Evolutionary conservation across 2,113 vertebrate genomes (phyloP), one percentile per base, ranked within the genome.

Genomic region (Anoplopoma fimbria): DNA sequence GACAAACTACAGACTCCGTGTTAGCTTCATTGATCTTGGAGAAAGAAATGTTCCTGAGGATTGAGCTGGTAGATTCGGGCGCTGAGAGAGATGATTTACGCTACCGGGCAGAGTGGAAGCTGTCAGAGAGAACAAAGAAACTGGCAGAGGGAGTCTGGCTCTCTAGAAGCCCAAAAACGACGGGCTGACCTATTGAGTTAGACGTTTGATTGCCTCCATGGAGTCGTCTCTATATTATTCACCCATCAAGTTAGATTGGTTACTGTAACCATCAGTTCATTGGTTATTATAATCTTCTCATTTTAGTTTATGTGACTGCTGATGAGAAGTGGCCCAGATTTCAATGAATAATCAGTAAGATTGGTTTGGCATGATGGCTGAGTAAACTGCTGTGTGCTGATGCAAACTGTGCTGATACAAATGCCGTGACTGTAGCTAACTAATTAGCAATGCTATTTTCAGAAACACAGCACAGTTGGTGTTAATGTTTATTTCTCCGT

Each of bases 81-180:
- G 58, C 87, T 19, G 89, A 89, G 33, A 75, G 57, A n/a, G 87
- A 87, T 19, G 91, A 94, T 38, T 79, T 78, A 27, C 82, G 86
- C n/a, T 95, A 91, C 77, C 33, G 88, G 63, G 93, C 93, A 29
- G 90, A 93, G 67, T 94, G 94, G 92, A 93, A 88, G 55, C 78
- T 94, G 80, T 93, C 90, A 29, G 92, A 94, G 79, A 93, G 76
- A 76, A 91, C 87, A 53, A 77, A 89, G 21, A 73, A 91, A 45
- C 64, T 95, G 83, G 91, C 92, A 49, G 89, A 92, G 63, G 93
- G 92, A 57, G 85, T 93, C 21, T 94, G 93, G 94, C 73, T 91
- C 42, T 88, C 93, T 38, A 64, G 72, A 31, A 87, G 70, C 55
- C 77, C 63, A 61, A 57, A 81, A 15, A 21, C 72, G 9, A 83